Percentiles rank a stretch among this genome's conserved stretches.
phyloP scores from a whole-genome alignment of 2,797 vertebrate species.

The Danio aesculapii region DNA sequence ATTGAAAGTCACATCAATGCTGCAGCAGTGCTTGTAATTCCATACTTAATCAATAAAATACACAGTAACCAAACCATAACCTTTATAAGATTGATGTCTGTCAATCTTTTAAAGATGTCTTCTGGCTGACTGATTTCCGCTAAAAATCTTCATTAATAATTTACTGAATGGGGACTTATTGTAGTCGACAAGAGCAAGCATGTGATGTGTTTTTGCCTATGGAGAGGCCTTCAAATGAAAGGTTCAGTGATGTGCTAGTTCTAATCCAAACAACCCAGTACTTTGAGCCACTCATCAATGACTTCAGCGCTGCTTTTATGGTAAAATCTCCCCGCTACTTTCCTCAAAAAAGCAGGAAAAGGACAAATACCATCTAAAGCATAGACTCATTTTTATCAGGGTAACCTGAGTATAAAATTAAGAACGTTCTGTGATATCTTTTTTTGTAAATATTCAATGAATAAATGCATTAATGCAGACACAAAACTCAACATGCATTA shows the following conservation, averaged over 20 bases:
- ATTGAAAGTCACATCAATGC: not conserved
- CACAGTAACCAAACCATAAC: not conserved
- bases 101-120: not conserved
- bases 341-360: slow-evolving; percentile 30
- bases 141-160: too few relatives aligned
- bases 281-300: slow-evolving; percentile 8
- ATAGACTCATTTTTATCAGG: slow-evolving; percentile 13
- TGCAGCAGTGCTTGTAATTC: not conserved
- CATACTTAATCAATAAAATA: not conserved
- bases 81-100: too few relatives aligned
- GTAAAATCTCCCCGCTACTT: slow-evolving; percentile 8
- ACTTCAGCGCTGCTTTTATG: slow-evolving; percentile 18
- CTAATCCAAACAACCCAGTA: slow-evolving; percentile 21
- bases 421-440: not conserved
- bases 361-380: slow-evolving; percentile 28
- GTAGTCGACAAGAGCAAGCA: too few relatives aligned
- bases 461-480: slow-evolving; percentile 1
- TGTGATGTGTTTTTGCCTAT: too few relatives aligned
- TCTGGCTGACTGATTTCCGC: slow-evolving; percentile 6
- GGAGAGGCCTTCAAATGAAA: not conserved
- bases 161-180: too few relatives aligned
- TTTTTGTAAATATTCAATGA: slow-evolving; percentile 4
- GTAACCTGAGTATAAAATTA: slow-evolving; percentile 15
- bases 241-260: not conserved
- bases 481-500: not conserved